Evolutionary conservation across 2,888 invertebrate genomes (phyloP).

Genomic region (Entomobrya multifasciata): DNA sequence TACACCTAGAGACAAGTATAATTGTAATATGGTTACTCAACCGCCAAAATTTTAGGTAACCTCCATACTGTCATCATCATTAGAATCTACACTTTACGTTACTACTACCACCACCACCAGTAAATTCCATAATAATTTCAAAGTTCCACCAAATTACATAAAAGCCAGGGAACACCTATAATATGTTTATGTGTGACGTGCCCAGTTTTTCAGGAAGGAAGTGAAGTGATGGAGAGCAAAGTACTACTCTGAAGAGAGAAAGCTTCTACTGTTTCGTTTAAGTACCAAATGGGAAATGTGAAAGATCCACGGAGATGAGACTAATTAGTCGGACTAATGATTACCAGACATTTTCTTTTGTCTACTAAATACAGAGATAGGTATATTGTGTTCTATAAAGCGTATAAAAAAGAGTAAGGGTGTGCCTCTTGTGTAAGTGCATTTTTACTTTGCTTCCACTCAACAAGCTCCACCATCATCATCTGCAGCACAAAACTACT

Average conservation of each 20-base stretch:
- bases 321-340: slow-evolving; percentile 72
- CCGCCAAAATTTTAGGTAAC: no score
- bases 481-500: slow-evolving; percentile 24
- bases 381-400: background rate
- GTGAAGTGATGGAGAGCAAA: background rate
- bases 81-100: no score
- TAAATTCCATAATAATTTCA: slow-evolving; percentile 22
- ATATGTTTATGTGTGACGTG: slow-evolving; percentile 36
- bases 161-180: slow-evolving; percentile 8
- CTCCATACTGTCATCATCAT: no score
- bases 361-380: background rate
- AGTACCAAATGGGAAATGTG: slow-evolving; percentile 41
- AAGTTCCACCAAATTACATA: slow-evolving; percentile 3
- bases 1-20: no score
- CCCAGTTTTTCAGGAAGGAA: slow-evolving; percentile 13
- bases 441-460: background rate
- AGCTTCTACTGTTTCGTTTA: background rate
- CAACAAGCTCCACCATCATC: background rate
- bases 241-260: background rate
- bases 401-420: slow-evolving; percentile 24
- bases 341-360: slow-evolving; percentile 62
- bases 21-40: no score
- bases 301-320: slow-evolving; percentile 66
- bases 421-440: slow-evolving; percentile 11
- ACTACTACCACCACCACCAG: background rate